Evolutionary conservation across 1,140 invertebrate species (phyloP).

Genomic region (Papilio aristodemus): DNA sequence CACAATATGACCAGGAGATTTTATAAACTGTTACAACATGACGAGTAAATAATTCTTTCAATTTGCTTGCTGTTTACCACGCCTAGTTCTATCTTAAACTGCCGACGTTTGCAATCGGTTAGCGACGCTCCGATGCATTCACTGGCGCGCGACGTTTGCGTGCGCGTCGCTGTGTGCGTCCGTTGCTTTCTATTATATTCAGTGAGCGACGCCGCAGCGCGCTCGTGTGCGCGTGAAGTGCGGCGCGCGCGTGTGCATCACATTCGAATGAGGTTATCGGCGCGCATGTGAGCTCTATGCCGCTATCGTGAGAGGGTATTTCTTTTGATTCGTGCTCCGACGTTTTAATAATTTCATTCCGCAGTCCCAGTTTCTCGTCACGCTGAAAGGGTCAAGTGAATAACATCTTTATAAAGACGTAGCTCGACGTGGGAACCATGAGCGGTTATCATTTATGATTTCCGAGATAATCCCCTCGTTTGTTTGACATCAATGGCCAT

Average conservation of each 20-base stretch:
- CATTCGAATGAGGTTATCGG: slow-evolving; percentile 67
- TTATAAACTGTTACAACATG: too few species aligned
- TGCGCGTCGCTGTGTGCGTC: slow-evolving; percentile 39
- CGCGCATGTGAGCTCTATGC: slow-evolving; percentile 47
- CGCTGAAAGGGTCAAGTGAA: slow-evolving; percentile 72
- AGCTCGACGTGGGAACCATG: slow-evolving; percentile 63
- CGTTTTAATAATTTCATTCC: slow-evolving; percentile 70
- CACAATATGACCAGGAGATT: too few species aligned
- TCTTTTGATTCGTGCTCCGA: slow-evolving; percentile 42
- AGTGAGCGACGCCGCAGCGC: slow-evolving; percentile 30
- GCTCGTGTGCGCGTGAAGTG: slow-evolving; percentile 28
- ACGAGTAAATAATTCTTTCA: too few species aligned
- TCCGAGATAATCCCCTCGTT: slow-evolving; percentile 45
- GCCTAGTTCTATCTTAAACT: too few species aligned
- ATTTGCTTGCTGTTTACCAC: too few species aligned
- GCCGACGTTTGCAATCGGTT: too few species aligned
- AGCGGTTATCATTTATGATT: slow-evolving; percentile 60
- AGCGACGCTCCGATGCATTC: slow-evolving; percentile 34
- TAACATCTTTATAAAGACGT: slow-evolving; percentile 61
- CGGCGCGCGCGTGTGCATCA: slow-evolving; percentile 46
- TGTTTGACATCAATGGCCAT: slow-evolving; percentile 41
- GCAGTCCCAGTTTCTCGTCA: slow-evolving; percentile 58
- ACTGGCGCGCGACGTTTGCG: slow-evolving; percentile 30
- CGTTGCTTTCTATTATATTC: slow-evolving; percentile 37
- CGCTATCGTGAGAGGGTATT: slow-evolving; percentile 58